phyloP scores from a whole-genome alignment of 2,888 invertebrate genomes.

The Cephus runcator region DNA sequence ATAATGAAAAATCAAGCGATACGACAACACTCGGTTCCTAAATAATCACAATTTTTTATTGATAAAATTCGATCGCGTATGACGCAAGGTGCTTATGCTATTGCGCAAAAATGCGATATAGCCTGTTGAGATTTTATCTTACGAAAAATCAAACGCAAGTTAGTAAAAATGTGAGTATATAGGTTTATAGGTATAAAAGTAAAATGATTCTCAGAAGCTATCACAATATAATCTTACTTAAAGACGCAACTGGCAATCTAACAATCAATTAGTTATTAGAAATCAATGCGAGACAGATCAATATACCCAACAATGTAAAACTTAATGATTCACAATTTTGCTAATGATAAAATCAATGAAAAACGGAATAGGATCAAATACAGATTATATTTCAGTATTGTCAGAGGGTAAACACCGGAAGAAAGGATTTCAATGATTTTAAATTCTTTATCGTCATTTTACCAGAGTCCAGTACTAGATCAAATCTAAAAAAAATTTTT shows the following conservation, averaged over 20 bases:
- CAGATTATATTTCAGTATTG: conserved; percentile 58
- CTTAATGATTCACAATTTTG: not conserved
- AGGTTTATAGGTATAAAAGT: not conserved
- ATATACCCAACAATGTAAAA: not conserved
- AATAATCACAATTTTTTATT: not conserved
- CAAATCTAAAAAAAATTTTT: conserved; percentile 67
- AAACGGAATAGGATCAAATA: conserved; percentile 64
- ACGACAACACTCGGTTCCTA: too few relatives aligned
- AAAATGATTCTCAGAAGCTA: not conserved
- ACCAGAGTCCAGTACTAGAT: conserved; percentile 68
- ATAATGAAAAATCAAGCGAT: not conserved
- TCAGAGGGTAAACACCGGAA: conserved; percentile 68
- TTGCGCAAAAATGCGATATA: conserved; percentile 1
- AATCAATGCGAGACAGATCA: not conserved
- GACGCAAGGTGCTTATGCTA: not conserved
- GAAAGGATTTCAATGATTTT: conserved; percentile 66
- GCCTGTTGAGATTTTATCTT: not conserved
- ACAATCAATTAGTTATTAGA: not conserved
- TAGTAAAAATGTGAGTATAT: not conserved
- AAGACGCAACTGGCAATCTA: not conserved
- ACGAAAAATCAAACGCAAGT: not conserved
- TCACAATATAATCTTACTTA: not conserved
- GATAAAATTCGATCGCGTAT: not conserved
- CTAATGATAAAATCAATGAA: conserved; percentile 61
- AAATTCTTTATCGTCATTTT: conserved; percentile 9